Evolutionary conservation across 2,113 vertebrate genomes (phyloP).

Genomic region (Erythrocercus mccallii): DNA sequence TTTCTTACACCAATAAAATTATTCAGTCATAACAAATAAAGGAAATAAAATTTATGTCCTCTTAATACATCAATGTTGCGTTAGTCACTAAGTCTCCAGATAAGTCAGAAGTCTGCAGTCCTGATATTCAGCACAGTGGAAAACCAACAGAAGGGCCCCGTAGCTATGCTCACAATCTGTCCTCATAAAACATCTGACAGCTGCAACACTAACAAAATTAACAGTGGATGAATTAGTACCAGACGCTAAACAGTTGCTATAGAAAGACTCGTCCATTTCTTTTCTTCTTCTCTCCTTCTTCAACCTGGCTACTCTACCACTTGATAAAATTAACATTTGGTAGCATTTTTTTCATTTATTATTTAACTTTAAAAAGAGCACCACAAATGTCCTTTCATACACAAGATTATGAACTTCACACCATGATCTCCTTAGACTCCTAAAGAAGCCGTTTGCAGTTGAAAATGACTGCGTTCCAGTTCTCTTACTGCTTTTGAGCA

Average conservation of each 20-base stretch:
- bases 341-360: neutral
- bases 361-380: neutral
- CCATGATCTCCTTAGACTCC: neutral
- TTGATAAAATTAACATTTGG: slow-evolving; percentile 5
- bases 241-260: slow-evolving; percentile 82
- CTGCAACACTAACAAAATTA: slow-evolving; percentile 95
- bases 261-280: slow-evolving; percentile 61
- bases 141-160: slow-evolving; percentile 90
- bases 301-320: slow-evolving; percentile 41
- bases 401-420: neutral
- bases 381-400: neutral
- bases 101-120: slow-evolving; percentile 80
- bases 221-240: slow-evolving; percentile 96
- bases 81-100: slow-evolving; percentile 66
- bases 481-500: neutral
- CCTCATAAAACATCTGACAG: slow-evolving; percentile 82
- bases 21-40: slow-evolving; percentile 16
- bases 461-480: neutral
- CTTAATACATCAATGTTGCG: slow-evolving; percentile 47
- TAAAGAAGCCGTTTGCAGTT: neutral
- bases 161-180: slow-evolving; percentile 92
- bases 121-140: slow-evolving; percentile 87
- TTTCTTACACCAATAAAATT: slow-evolving; percentile 11
- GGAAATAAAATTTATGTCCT: slow-evolving; percentile 44
- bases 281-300: slow-evolving; percentile 11